Conservation (phyloP, 2,888 invertebrate genomes). For the Melieria picta region DNA sequence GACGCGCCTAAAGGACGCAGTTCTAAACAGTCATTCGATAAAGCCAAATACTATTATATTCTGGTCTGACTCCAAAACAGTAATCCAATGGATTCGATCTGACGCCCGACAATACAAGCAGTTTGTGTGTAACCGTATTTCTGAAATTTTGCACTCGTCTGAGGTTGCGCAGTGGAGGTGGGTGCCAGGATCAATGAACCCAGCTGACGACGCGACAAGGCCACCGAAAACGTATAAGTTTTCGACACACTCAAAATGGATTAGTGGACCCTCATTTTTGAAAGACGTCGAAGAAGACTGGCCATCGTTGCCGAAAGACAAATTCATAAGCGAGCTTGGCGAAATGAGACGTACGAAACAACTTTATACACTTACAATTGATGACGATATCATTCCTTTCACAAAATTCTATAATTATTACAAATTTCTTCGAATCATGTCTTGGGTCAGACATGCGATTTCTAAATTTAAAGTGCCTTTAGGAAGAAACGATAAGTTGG, state of each 20-base stretch:
- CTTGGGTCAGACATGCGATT: conserved; percentile 14
- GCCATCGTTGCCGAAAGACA: neutral
- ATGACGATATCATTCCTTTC: conserved; percentile 8
- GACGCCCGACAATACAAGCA: too few species aligned
- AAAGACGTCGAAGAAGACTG: neutral
- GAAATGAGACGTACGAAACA: conserved; percentile 2
- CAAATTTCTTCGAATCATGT: conserved; percentile 4
- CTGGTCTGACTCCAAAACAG: too few species aligned
- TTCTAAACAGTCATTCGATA: too few species aligned
- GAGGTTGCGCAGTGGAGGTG: too few species aligned
- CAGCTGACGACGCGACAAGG: too few species aligned
- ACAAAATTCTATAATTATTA: conserved; percentile 1
- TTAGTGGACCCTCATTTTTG: conserved; percentile 1
- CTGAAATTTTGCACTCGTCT: too few species aligned
- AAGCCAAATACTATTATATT: too few species aligned
- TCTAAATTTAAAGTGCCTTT: neutral
- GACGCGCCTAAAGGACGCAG: conserved; percentile 5
- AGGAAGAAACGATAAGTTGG: neutral
- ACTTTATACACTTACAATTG: neutral
- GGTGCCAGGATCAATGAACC: too few species aligned
- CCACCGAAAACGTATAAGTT: too few species aligned
- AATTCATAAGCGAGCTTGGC: neutral
- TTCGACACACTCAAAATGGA: neutral
- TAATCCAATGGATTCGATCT: too few species aligned
- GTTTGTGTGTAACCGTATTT: too few species aligned